Evolutionary conservation across 2,797 vertebrate genomes (phyloP).

Genomic region (Sarcophilus harrisii): DNA sequence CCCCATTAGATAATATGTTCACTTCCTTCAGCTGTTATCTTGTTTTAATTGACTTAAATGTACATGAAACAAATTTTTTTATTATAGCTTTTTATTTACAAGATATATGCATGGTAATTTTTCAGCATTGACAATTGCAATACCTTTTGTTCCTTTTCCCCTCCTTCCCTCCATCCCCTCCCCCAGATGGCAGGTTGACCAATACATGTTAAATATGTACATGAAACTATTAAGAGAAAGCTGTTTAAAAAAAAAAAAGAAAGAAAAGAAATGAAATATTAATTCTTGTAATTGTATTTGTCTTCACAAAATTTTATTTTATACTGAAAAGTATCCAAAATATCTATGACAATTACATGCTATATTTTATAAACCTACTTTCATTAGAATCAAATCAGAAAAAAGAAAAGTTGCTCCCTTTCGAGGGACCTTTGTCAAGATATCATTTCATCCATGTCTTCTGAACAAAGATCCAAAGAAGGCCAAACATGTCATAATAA

Average conservation of each 20-base stretch:
- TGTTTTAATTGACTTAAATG: not conserved
- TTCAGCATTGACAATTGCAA: too few species aligned
- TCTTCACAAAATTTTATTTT: not conserved
- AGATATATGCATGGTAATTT: too few species aligned
- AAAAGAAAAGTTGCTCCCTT: not conserved
- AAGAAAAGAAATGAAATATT: not conserved
- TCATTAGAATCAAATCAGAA: not conserved
- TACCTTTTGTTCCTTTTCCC: too few species aligned
- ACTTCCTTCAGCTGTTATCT: not conserved
- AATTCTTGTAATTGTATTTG: not conserved
- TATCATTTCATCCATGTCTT: not conserved
- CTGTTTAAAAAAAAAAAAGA: not conserved
- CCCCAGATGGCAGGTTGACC: too few species aligned
- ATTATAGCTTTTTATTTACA: too few species aligned
- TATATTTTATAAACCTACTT: not conserved
- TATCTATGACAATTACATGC: not conserved
- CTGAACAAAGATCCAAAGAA: not conserved
- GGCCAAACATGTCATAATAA: not conserved
- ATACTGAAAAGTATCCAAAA: not conserved
- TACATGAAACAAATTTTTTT: not conserved
- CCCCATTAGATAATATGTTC: not conserved
- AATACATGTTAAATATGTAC: too few species aligned
- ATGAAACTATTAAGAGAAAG: not conserved
- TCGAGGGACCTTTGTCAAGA: not conserved
- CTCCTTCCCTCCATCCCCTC: too few species aligned